A percentile compares a stretch with the other conserved stretches of the same genome.
Conservation (phyloP, 2,113 vertebrate species). For the Agelaius phoeniceus region DNA sequence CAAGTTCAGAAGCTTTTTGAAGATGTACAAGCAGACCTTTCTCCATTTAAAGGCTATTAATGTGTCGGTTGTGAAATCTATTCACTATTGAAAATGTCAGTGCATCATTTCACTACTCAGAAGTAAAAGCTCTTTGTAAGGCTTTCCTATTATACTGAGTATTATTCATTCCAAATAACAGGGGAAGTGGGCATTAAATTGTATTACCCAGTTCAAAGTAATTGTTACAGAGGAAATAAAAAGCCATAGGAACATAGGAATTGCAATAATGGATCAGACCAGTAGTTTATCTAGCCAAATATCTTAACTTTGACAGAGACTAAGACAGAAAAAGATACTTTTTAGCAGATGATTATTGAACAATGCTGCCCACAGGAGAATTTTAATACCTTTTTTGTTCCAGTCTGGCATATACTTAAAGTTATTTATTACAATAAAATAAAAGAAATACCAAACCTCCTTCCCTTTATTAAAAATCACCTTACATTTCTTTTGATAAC, state of each 20-base stretch:
- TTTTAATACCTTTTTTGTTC: neutral
- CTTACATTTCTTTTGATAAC: too few species aligned
- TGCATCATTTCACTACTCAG: constrained; percentile 35
- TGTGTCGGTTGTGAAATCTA: constrained; percentile 29
- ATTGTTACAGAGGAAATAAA: constrained; percentile 38
- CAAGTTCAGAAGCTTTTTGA: constrained; percentile 4
- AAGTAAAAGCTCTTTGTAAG: constrained; percentile 44
- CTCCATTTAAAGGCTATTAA: constrained; percentile 29
- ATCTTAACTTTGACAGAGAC: constrained; percentile 22
- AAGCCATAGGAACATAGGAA: constrained; percentile 1
- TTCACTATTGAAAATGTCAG: constrained; percentile 51
- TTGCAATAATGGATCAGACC: constrained; percentile 22
- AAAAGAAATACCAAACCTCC: neutral
- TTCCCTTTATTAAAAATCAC: neutral
- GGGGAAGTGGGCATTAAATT: constrained; percentile 39
- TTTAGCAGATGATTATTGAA: neutral
- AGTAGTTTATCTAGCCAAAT: constrained; percentile 16
- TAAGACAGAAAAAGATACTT: neutral
- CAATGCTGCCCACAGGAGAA: neutral
- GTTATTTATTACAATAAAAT: constrained; percentile 7
- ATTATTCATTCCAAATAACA: constrained; percentile 47
- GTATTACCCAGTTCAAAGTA: constrained; percentile 47
- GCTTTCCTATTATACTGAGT: neutral
- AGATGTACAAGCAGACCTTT: neutral
- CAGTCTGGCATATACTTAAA: neutral